Base-by-base conservation (phyloP, 2,113 vertebrate species). In the Garra rufa region DNA sequence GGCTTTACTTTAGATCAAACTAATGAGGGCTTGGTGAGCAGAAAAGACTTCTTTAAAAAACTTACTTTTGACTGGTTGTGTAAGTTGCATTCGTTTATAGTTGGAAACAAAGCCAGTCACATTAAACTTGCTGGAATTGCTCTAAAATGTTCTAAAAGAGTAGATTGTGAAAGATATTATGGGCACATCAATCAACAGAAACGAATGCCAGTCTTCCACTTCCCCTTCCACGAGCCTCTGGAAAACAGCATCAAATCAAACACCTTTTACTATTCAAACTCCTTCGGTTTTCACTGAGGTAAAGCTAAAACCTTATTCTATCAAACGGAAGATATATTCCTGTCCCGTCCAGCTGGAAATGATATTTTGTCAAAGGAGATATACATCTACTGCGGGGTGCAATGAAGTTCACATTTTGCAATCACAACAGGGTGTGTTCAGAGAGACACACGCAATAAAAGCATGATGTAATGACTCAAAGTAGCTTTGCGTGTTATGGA, bases 391-490 rank as follows among this genome's bases (percentile, higher is more conserved):
- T 55, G 13, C 46, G 7, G 59, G 52, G 88, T 87, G 79, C 85
- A 87, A 67, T 79, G 82, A 86, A 91, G 91, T 84, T 91, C 92
- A 88, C 44, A 61, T 90, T 86, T 90, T 87, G 88, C 83, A 91
- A 89, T 89, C 87, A 78, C 83, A 69, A 67, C 57, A 88, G 87
- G 88, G 91, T 89, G 90, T 93, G 90, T 92, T 87, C 87, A 83
- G 1, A 78, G 88, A 89, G 69, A 90, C 46, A 87, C 88, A 84
- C 86, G 17, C 70, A 83, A 88, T 91, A 82, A 86, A 88, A 75
- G 61, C 82, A 86, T 94, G 92, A 94, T 90, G 92, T 93, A 89
- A 94, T 90, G 83, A 82, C 87, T 89, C 85, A 88, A 91, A 92
- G 91, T 76, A 87, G 55, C 87, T 89, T 91, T 89, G 78, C 70